Percentiles rank a stretch among this genome's conserved stretches.
These are phyloP conservation scores for Mormyrops boulengeri DNA, from an alignment of 2,797 vertebrate species.

Conservation along the genomic window DNA sequence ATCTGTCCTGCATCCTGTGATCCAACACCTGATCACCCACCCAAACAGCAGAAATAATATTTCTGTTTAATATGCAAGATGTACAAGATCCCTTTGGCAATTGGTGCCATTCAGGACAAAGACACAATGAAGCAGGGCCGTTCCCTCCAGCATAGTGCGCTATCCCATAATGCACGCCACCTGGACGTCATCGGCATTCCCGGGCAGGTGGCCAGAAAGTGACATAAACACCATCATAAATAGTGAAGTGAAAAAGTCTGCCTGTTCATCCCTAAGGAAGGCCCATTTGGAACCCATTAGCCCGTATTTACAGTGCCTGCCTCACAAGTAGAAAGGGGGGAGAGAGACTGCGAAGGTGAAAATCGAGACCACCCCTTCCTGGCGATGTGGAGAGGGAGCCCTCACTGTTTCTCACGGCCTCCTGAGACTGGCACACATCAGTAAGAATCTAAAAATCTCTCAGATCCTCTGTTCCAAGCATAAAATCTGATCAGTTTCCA, in stretches of 20 bases:
- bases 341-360: not conserved
- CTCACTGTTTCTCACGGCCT: not conserved
- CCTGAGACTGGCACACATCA: not conserved
- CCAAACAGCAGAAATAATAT: not conserved
- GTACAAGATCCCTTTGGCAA: not conserved
- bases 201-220: not conserved
- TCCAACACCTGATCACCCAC: not conserved
- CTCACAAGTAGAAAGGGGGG: not conserved
- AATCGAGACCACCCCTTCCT: not conserved
- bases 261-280: not conserved
- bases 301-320: not conserved
- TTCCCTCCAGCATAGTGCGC: not conserved
- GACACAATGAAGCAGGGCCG: not conserved
- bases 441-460: not conserved
- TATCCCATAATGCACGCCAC: not conserved
- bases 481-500: not conserved
- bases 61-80: not conserved
- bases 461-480: not conserved
- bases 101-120: not conserved
- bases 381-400: not conserved
- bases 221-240: conserved; percentile 11
- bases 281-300: conserved; percentile 27
- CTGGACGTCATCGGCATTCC: not conserved
- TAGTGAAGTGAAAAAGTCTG: not conserved
- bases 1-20: not conserved